Conservation (phyloP, 92 coral and sea anemone species). For the Desmophyllum pertusum region DNA sequence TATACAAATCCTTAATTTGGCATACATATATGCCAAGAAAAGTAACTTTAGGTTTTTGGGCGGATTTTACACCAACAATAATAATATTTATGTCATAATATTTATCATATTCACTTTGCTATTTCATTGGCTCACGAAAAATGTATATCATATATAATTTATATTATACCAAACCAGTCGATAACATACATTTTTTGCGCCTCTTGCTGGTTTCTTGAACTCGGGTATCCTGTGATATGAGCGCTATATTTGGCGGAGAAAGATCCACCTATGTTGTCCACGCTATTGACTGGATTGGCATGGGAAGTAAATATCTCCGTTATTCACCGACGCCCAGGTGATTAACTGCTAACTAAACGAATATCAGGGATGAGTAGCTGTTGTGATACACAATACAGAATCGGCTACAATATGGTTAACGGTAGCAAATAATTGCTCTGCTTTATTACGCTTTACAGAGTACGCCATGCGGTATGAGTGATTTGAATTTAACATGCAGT, state of each 20-base stretch:
- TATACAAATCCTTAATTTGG: background rate
- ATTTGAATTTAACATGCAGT: no score
- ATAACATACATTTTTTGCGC: background rate
- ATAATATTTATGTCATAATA: background rate
- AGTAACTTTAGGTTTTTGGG: background rate
- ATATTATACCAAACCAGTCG: background rate
- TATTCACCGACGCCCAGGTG: background rate
- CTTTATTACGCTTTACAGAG: background rate
- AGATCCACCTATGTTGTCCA: background rate
- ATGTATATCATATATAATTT: background rate
- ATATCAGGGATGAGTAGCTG: background rate
- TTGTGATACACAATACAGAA: background rate
- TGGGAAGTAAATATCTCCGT: background rate
- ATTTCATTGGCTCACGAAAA: background rate
- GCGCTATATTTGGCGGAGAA: background rate
- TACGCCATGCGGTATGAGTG: background rate
- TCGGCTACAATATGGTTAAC: background rate
- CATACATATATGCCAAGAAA: background rate
- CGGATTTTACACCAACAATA: background rate
- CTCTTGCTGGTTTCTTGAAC: background rate
- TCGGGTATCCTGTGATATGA: background rate
- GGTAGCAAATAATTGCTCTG: background rate
- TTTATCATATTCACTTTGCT: no score
- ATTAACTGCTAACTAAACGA: background rate
- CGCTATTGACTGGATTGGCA: background rate